Evolutionary conservation across 2,797 vertebrate genomes (phyloP), one percentile per base, ranked within the genome.

Genomic region (Gambusia yucatana): DNA sequence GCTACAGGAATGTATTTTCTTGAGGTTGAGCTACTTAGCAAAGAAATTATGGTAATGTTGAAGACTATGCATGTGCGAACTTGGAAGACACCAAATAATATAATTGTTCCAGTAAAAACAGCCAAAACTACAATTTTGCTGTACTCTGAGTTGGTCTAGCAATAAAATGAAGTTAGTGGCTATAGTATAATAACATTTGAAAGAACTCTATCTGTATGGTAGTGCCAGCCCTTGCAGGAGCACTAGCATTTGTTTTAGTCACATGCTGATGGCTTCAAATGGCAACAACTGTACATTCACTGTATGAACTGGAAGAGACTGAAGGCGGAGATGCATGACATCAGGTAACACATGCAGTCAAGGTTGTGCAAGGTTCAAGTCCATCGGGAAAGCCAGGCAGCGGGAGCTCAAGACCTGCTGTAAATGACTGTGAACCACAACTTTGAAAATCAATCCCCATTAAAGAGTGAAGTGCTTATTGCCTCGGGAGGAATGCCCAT

Each of bases 371-470:
- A 73, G 71, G 84, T 85, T 92, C 75, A 82, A 16, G 79, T 87
- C 87, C 48, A 55, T 36, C 1, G 83, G 77, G 88, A 70, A 87
- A 84, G 76, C 79, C 63, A 80, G 82, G 65, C 80, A 82, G 78
- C 65, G 4, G 71, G 77, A 77, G 80, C 48, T 69, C 71, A 69
- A 1, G 22, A 85, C 89, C 87, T 75, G 78, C 89, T 87, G 83
- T 57, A 79, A 82, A 52, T 79, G 84, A 86, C 81, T 82, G 84
- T 79, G 76, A 90, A 88, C 77, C 86, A 82, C 77, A 39, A 81
- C 83, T 92, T 84, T 92, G 88, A 88, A 93, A 93, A 94, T 94
- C 91, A 92, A 90, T 91, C 77, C 63, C 87, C 85, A 87, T 91
- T 89, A 92, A 83, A 74, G n/a, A 82, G 79, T 55, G 81, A 83